phyloP scores from a whole-genome alignment of 1,140 invertebrate genomes.

The Mycetomoellerius zeteki region DNA sequence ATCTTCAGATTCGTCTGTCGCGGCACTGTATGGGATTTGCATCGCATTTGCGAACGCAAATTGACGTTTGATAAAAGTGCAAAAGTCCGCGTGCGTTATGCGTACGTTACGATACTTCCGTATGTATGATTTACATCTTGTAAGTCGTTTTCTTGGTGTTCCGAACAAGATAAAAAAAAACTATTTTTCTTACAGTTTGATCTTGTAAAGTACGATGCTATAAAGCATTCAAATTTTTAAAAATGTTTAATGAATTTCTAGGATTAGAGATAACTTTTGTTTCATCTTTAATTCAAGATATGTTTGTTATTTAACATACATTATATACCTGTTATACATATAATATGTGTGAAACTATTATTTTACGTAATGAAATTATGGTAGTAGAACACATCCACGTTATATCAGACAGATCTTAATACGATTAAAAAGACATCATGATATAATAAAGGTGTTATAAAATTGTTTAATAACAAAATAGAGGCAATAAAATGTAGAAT shows the following conservation, averaged over 20 bases:
- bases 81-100: background rate
- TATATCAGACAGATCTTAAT: conserved; percentile 32
- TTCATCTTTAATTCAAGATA: background rate
- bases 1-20: conserved; percentile 31
- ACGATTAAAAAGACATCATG: background rate
- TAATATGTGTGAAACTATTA: background rate
- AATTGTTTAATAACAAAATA: conserved; percentile 3
- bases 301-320: background rate
- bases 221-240: background rate
- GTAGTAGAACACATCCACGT: conserved; percentile 46
- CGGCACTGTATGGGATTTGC: background rate
- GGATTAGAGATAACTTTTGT: conserved; percentile 1
- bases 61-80: conserved; percentile 54
- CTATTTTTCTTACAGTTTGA: conserved; percentile 3
- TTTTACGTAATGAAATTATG: background rate
- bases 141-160: background rate
- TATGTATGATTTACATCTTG: background rate
- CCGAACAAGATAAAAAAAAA: background rate
- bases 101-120: background rate
- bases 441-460: background rate
- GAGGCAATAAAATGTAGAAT: background rate
- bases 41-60: conserved; percentile 12
- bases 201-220: background rate
- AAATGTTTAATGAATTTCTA: background rate
- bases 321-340: background rate